Conservation (phyloP, 2,888 invertebrate genomes). For the Aleiodes alternator region DNA sequence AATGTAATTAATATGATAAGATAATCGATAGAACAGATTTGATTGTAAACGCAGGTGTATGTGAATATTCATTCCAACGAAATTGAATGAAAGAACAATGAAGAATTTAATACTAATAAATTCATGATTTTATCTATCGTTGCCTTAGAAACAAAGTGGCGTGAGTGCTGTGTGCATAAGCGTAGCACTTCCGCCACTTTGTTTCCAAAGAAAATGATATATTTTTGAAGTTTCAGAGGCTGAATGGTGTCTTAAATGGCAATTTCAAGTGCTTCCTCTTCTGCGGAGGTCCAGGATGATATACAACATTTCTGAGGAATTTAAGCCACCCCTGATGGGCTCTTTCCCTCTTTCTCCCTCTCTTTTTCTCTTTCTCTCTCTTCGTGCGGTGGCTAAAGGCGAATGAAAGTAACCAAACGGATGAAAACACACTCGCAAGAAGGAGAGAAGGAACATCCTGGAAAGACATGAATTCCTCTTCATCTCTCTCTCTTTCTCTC, state of each 20-base stretch:
- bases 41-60: too few relatives aligned
- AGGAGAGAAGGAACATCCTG: slow-evolving; percentile 16
- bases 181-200: too few relatives aligned
- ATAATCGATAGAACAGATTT: too few relatives aligned
- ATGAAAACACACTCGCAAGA: not conserved
- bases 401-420: slow-evolving; percentile 32
- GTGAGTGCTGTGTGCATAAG: too few relatives aligned
- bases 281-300: slow-evolving; percentile 31
- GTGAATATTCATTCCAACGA: too few relatives aligned
- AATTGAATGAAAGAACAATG: too few relatives aligned
- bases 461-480: not conserved
- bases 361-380: too few relatives aligned
- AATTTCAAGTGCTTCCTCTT: slow-evolving; percentile 49
- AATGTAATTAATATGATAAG: too few relatives aligned
- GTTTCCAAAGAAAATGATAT: not conserved
- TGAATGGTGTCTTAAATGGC: slow-evolving; percentile 43
- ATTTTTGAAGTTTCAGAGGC: not conserved
- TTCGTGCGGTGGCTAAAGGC: slow-evolving; percentile 11
- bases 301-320: slow-evolving; percentile 32
- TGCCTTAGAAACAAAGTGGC: too few relatives aligned
- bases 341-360: too few relatives aligned
- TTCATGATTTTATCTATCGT: too few relatives aligned
- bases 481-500: not conserved
- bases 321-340: slow-evolving; percentile 26
- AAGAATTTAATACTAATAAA: too few relatives aligned